Evolutionary conservation across 2,888 invertebrate species (phyloP).

Genomic region (Drosophila cracens): DNA sequence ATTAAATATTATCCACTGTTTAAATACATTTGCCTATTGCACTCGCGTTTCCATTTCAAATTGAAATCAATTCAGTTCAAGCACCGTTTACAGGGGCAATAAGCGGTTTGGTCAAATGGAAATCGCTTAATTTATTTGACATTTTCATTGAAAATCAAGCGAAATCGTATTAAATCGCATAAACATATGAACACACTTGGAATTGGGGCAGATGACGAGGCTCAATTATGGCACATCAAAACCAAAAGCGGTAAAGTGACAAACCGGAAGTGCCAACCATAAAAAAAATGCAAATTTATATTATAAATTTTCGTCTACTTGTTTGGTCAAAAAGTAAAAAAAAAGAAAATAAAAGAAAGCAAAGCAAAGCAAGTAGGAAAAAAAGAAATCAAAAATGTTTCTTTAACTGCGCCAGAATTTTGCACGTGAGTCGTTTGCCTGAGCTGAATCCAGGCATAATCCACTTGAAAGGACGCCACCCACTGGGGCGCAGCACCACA

Average conservation of each 20-base stretch:
- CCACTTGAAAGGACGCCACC: conserved; percentile 61
- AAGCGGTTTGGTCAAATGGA: conserved; percentile 34
- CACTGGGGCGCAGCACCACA: conserved; percentile 53
- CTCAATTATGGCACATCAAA: conserved; percentile 60
- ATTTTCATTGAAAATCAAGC: conserved; percentile 40
- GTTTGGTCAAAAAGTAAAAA: conserved; percentile 20
- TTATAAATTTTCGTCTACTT: conserved; percentile 58
- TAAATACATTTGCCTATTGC: background rate
- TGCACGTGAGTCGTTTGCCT: conserved; percentile 63
- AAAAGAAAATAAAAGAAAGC: conserved; percentile 17
- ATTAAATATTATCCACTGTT: background rate
- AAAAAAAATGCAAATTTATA: conserved; percentile 65
- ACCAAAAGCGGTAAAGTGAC: conserved; percentile 73
- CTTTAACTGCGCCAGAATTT: conserved; percentile 39
- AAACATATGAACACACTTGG: conserved; percentile 18
- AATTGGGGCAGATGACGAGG: conserved; percentile 25
- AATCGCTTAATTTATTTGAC: conserved; percentile 38
- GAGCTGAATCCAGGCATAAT: conserved; percentile 40
- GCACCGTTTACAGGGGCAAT: too few relatives aligned
- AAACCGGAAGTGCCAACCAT: conserved; percentile 66
- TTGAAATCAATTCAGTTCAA: background rate
- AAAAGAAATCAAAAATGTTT: conserved; percentile 38
- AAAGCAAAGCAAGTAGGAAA: background rate
- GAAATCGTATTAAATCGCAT: conserved; percentile 26
- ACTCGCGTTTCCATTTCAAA: background rate